A percentile compares a stretch with the other conserved stretches of the same genome.
phyloP scores from a whole-genome alignment of 2,888 invertebrate species.

The Choristoneura rosaceana region DNA sequence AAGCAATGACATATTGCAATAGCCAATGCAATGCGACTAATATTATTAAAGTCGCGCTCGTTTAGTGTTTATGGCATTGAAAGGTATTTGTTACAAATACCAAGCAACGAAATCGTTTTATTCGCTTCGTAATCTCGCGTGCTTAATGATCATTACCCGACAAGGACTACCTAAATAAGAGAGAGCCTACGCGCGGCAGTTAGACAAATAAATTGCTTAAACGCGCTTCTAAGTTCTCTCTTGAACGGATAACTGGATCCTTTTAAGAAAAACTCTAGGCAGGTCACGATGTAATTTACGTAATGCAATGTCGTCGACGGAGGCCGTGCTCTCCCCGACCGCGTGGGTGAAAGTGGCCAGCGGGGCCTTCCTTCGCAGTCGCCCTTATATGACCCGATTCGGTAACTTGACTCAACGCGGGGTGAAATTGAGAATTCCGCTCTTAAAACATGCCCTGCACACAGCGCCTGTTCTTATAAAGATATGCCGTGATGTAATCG shows the following conservation, averaged over 20 bases:
- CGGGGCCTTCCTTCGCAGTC: constrained; percentile 50
- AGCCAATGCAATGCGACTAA: constrained; percentile 39
- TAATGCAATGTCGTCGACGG: constrained; percentile 48
- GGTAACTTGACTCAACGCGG: constrained; percentile 57
- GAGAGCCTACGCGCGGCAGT: constrained; percentile 27
- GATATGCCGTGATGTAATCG: constrained; percentile 19
- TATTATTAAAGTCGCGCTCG: constrained; percentile 34
- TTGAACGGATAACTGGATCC: constrained; percentile 38
- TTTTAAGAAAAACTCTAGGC: constrained; percentile 45
- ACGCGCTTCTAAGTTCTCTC: constrained; percentile 38
- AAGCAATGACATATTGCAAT: constrained; percentile 43
- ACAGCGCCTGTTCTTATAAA: constrained; percentile 26
- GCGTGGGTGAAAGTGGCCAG: constrained; percentile 67
- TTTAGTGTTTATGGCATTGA: constrained; percentile 43
- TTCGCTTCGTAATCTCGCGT: constrained; percentile 38
- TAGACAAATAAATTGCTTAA: constrained; percentile 26
- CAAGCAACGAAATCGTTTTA: constrained; percentile 29
- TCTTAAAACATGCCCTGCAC: constrained; percentile 29
- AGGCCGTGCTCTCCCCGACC: constrained; percentile 44
- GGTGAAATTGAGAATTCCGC: constrained; percentile 42
- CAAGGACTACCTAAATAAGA: constrained; percentile 33
- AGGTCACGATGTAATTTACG: constrained; percentile 59
- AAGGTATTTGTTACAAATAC: constrained; percentile 33
- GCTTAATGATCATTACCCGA: constrained; percentile 34
- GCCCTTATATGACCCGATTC: constrained; percentile 59